These are phyloP conservation scores for Megastigmus dorsalis DNA, from an alignment of 2,888 invertebrate genomes.

Conservation along the genomic window DNA sequence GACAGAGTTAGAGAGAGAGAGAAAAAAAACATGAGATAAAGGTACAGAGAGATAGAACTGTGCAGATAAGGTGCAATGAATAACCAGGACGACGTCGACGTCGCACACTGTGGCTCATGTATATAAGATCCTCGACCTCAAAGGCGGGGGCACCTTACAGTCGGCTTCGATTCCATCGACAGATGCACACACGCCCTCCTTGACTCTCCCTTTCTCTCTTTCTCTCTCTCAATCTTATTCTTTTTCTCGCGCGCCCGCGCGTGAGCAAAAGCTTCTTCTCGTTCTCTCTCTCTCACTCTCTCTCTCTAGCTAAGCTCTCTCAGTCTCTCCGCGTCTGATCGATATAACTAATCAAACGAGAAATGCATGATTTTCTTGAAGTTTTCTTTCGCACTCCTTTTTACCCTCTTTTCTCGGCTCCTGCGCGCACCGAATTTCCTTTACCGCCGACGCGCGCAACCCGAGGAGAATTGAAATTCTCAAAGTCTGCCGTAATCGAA, in stretches of 20 bases:
- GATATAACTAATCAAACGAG: conserved; percentile 44
- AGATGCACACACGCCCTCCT: conserved; percentile 48
- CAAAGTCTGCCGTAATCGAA: conserved; percentile 10
- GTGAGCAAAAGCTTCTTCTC: no score
- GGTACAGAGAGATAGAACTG: conserved; percentile 38
- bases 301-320: conserved; percentile 23
- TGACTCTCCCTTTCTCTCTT: conserved; percentile 29
- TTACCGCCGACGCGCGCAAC: not conserved
- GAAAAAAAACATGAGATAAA: not conserved
- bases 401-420: not conserved
- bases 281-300: conserved; percentile 17
- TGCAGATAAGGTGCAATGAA: conserved; percentile 60
- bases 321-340: conserved; percentile 11
- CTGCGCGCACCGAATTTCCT: not conserved
- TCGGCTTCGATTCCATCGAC: conserved; percentile 56
- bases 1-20: no score
- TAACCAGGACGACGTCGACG: conserved; percentile 47
- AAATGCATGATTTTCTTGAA: conserved; percentile 35
- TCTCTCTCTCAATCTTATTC: conserved; percentile 10
- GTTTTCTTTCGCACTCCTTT: not conserved
- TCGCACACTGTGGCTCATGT: not conserved
- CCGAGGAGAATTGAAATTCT: conserved; percentile 19
- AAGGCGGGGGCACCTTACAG: conserved; percentile 47
- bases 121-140: conserved; percentile 43
- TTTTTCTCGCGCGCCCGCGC: no score